phyloP scores from a whole-genome alignment of 2,797 vertebrate species.

The Anas capensis region DNA sequence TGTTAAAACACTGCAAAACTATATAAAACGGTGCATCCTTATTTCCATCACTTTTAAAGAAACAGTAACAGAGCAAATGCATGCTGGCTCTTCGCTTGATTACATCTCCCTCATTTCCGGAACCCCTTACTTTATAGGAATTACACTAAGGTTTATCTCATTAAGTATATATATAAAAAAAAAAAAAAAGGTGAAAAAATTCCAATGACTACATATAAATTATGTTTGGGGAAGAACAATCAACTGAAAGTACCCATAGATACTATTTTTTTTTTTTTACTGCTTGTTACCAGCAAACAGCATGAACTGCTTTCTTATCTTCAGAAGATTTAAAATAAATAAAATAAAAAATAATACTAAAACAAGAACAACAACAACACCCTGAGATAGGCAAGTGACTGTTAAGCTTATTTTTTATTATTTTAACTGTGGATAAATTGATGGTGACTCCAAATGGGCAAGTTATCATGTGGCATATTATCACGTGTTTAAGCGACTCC shows the following conservation, averaged over 20 bases:
- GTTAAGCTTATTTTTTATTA: background rate
- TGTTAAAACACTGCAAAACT: background rate
- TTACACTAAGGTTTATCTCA: background rate
- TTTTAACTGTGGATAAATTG: background rate
- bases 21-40: background rate
- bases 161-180: fast-evolving
- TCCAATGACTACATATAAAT: background rate
- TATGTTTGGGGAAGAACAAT: background rate
- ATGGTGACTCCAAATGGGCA: background rate
- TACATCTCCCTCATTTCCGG: background rate
- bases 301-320: background rate
- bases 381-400: background rate
- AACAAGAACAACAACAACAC: background rate
- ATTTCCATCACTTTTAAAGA: conserved; percentile 3
- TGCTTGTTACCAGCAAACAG: background rate
- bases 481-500: background rate
- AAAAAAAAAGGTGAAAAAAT: fast-evolving
- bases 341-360: background rate
- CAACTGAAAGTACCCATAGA: fast-evolving
- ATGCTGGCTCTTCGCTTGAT: background rate
- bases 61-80: background rate
- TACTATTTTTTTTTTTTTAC: background rate
- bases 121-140: background rate
- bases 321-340: background rate
- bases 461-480: background rate